A percentile compares a stretch with the other conserved stretches of the same genome.
These are phyloP conservation scores for Loris lydekkerianus DNA, from an alignment of 2,797 vertebrate genomes.

Conservation along the genomic window DNA sequence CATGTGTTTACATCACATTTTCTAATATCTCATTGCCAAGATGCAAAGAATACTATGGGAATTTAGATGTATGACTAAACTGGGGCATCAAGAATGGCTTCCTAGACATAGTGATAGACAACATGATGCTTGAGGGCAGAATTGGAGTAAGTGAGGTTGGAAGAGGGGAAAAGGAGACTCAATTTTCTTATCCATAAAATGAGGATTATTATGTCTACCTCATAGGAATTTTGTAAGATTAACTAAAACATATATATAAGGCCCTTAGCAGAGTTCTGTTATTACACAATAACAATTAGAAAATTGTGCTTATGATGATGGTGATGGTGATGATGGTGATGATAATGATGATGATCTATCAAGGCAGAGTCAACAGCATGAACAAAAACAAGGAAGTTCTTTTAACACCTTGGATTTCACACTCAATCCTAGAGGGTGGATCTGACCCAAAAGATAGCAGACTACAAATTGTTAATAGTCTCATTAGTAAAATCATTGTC, in stretches of 20 bases:
- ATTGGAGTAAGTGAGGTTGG: not conserved
- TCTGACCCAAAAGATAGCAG: not conserved
- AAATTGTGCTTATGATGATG: not conserved
- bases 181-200: not conserved
- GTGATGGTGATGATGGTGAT: not conserved
- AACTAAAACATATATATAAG: not conserved
- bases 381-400: slow-evolving; percentile 6
- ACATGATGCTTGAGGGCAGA: not conserved
- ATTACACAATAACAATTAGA: not conserved
- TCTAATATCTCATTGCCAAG: not conserved
- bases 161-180: not conserved
- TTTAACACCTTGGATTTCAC: not conserved
- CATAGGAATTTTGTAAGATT: not conserved
- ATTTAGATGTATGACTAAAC: not conserved
- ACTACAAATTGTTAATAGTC: not conserved
- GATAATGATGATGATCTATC: not conserved
- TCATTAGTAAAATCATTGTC: not conserved
- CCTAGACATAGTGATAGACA: not conserved
- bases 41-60: not conserved
- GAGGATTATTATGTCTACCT: not conserved
- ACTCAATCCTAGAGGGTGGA: not conserved
- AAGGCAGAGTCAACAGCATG: not conserved
- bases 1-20: not conserved
- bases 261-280: not conserved
- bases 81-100: not conserved